Conservation (phyloP, 2,797 vertebrate species). For the Pangasius mekongensis region DNA sequence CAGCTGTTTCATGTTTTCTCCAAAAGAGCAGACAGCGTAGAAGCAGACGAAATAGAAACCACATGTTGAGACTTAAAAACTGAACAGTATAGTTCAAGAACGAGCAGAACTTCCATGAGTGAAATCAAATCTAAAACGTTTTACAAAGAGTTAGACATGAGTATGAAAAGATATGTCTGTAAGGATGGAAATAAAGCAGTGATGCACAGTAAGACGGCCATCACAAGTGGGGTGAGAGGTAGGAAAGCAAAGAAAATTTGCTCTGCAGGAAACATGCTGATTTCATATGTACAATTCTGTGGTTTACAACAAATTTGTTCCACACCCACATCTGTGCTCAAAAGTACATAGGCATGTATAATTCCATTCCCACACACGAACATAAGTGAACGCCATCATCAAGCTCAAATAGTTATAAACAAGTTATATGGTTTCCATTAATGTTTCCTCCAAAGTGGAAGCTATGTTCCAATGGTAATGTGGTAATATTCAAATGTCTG, state of each 20-base stretch:
- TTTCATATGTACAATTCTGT: conserved; percentile 12
- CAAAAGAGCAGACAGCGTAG: conserved; percentile 7
- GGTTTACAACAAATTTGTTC: conserved; percentile 33
- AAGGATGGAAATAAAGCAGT: conserved; percentile 10
- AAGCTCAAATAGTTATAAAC: conserved; percentile 6
- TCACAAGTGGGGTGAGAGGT: background rate
- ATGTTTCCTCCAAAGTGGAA: background rate
- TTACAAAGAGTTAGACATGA: conserved; percentile 17
- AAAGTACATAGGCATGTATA: background rate
- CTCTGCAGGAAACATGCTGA: conserved; percentile 39
- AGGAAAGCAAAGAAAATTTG: background rate
- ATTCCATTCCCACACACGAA: conserved; percentile 5
- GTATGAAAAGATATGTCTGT: background rate
- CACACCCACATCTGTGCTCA: conserved; percentile 32
- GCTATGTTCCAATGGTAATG: background rate
- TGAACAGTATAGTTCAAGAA: background rate
- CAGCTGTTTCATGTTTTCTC: conserved; percentile 37
- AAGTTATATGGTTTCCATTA: background rate
- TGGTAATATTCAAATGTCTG: background rate
- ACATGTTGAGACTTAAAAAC: conserved; percentile 24
- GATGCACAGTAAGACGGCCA: background rate
- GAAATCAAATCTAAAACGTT: conserved; percentile 25
- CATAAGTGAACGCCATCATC: background rate
- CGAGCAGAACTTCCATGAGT: conserved; percentile 19
- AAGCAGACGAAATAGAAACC: conserved; percentile 34